These are phyloP conservation scores for Protomyctophum bolini DNA, from an alignment of 2,113 vertebrate species.

Conservation along the genomic window DNA sequence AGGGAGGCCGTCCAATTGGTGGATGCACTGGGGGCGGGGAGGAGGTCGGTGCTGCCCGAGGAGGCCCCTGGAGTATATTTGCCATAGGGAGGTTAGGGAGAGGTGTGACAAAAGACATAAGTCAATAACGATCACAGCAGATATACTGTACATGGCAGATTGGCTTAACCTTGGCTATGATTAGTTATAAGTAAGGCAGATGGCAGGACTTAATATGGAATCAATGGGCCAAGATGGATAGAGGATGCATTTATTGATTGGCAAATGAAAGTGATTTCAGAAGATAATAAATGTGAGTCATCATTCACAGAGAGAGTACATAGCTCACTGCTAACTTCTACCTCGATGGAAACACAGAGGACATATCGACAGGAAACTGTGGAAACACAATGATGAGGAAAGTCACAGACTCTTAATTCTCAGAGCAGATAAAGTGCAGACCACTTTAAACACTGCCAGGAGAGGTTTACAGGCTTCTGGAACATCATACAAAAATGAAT, in stretches of 20 bases:
- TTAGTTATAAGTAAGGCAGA: conserved; percentile 61
- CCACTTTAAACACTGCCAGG: conserved; percentile 7
- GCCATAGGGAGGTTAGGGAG: conserved; percentile 28
- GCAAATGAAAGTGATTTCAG: conserved; percentile 64
- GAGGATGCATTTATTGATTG: conserved; percentile 66
- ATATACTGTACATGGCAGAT: conserved; percentile 28
- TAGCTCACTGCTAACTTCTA: conserved; percentile 22
- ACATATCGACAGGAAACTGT: conserved; percentile 16
- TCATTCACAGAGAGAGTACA: conserved; percentile 19
- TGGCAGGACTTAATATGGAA: conserved; percentile 64
- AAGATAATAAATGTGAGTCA: conserved; percentile 43
- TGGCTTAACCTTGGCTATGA: conserved; percentile 67
- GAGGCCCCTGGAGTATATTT: conserved; percentile 84
- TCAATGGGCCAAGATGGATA: conserved; percentile 60
- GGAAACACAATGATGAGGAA: conserved; percentile 18
- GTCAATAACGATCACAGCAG: conserved; percentile 57
- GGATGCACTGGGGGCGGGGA: conserved; percentile 85
- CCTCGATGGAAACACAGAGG: conserved; percentile 29
- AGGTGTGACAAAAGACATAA: conserved; percentile 34
- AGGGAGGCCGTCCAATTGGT: conserved; percentile 93
- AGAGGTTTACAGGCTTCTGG: not conserved
- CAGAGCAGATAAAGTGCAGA: not conserved
- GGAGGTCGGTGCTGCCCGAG: conserved; percentile 93
- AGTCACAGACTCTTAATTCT: not conserved
- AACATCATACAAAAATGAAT: too few species aligned